Evolutionary conservation across 2,797 vertebrate species (phyloP).

Genomic region (Pygocentrus nattereri): DNA sequence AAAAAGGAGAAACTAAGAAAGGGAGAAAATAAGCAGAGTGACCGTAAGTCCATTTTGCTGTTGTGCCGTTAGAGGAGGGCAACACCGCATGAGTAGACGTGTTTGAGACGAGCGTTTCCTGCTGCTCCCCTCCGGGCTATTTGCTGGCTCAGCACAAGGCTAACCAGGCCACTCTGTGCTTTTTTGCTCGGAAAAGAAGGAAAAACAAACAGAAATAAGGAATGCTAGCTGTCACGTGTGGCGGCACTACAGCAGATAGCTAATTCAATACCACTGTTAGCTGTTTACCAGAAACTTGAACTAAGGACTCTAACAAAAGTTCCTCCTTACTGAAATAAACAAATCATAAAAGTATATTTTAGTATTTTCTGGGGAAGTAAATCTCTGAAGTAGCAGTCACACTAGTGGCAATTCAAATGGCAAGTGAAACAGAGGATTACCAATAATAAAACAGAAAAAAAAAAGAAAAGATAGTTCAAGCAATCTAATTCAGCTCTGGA

Average conservation of each 20-base stretch:
- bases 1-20: background rate
- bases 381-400: too few relatives aligned
- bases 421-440: too few relatives aligned
- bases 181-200: background rate
- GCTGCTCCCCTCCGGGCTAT: conserved; percentile 19
- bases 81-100: conserved; percentile 15
- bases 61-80: background rate
- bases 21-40: background rate
- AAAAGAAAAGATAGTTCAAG: background rate
- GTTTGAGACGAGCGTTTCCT: conserved; percentile 22
- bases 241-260: background rate
- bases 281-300: background rate
- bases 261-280: background rate
- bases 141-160: conserved; percentile 27
- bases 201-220: background rate
- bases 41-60: background rate
- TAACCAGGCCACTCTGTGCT: background rate
- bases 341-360: background rate
- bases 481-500: too few relatives aligned
- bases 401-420: too few relatives aligned
- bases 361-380: background rate
- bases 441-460: background rate
- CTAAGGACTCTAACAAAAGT: too few relatives aligned
- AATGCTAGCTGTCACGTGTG: background rate
- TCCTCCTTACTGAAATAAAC: background rate